Conservation (phyloP, 2,888 invertebrate genomes). For the Scelioninae gen. 1 region DNA sequence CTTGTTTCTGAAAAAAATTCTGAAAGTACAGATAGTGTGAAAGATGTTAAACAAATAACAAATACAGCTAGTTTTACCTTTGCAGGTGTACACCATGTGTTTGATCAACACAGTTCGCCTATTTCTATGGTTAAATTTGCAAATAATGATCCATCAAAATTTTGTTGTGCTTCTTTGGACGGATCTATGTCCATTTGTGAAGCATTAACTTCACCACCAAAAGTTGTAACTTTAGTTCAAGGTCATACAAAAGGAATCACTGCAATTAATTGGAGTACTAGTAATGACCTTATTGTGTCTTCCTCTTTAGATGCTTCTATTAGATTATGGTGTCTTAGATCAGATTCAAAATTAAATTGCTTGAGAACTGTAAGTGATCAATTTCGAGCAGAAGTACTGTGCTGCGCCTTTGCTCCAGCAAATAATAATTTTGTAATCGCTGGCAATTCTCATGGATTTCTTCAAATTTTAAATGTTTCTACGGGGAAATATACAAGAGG, state of each 20-base stretch:
- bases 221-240: constrained; percentile 89
- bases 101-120: constrained; percentile 91
- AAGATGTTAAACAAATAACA: constrained; percentile 78
- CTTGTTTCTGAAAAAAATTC: constrained; percentile 81
- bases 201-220: constrained; percentile 88
- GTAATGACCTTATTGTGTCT: constrained; percentile 92
- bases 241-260: constrained; percentile 92
- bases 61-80: constrained; percentile 94
- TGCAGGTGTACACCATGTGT: constrained; percentile 94
- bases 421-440: constrained; percentile 94
- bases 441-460: constrained; percentile 90
- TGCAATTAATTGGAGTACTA: constrained; percentile 93
- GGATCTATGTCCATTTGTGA: constrained; percentile 92
- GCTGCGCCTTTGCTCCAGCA: constrained; percentile 92
- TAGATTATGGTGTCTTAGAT: constrained; percentile 89
- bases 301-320: constrained; percentile 90
- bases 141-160: constrained; percentile 91
- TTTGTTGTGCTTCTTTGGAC: constrained; percentile 92
- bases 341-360: constrained; percentile 84
- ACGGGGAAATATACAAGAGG: constrained; percentile 91
- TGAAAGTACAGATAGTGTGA: constrained; percentile 81
- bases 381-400: constrained; percentile 87
- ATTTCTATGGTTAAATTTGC: constrained; percentile 93
- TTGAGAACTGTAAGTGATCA: constrained; percentile 88
- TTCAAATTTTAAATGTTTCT: constrained; percentile 92